Conservation (phyloP, 1,140 invertebrate species). For the Pentalonia nigronervosa region DNA sequence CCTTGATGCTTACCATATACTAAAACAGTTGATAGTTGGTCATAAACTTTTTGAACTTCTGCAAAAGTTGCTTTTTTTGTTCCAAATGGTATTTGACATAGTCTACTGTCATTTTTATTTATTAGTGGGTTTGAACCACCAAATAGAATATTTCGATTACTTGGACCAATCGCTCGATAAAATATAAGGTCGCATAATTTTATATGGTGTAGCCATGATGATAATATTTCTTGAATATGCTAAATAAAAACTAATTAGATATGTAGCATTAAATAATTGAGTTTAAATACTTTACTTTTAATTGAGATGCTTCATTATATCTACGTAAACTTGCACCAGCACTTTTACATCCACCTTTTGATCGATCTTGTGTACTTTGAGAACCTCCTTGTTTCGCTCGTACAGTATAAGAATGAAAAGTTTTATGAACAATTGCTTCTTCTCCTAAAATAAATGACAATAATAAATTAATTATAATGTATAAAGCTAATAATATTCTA, state of each 20-base stretch:
- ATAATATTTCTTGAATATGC: conserved; percentile 81
- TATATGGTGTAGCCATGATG: conserved; percentile 74
- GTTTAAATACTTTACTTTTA: conserved; percentile 41
- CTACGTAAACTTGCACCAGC: conserved; percentile 82
- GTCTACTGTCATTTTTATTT: conserved; percentile 71
- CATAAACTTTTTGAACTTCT: conserved; percentile 80
- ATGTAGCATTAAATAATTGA: neutral
- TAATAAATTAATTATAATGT: neutral
- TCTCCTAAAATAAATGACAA: conserved; percentile 64
- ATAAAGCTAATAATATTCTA: conserved; percentile 6
- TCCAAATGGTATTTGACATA: conserved; percentile 82
- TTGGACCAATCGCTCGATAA: conserved; percentile 77
- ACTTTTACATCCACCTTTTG: conserved; percentile 74
- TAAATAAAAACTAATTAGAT: conserved; percentile 64
- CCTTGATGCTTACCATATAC: conserved; percentile 71
- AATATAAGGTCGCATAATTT: conserved; percentile 78
- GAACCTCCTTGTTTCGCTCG: conserved; percentile 82
- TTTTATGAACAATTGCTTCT: conserved; percentile 78
- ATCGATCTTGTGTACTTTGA: conserved; percentile 75
- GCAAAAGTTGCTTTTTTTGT: conserved; percentile 82
- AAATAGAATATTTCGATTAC: conserved; percentile 78
- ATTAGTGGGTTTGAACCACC: conserved; percentile 76
- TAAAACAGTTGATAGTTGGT: conserved; percentile 75
- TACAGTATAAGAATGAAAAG: conserved; percentile 87
- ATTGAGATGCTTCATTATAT: conserved; percentile 76